phyloP scores from a whole-genome alignment of 1,140 invertebrate species.

The Drosophila navojoa region DNA sequence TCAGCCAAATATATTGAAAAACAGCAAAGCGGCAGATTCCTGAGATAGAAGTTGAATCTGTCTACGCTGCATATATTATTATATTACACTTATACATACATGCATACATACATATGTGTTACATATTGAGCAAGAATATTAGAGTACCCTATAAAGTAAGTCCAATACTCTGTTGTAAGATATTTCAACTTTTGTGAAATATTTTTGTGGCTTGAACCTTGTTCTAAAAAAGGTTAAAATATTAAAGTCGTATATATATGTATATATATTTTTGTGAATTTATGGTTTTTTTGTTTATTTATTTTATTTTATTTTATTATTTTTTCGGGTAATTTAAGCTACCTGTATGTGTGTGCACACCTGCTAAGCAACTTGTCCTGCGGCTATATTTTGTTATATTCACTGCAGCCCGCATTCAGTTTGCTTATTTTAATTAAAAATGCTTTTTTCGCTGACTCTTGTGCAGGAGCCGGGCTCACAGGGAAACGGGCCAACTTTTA shows the following conservation, averaged over 20 bases:
- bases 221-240: neutral
- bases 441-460: neutral
- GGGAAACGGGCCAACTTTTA: constrained; percentile 4
- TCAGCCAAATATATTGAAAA: too few relatives aligned
- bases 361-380: neutral
- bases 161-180: too few relatives aligned
- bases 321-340: neutral
- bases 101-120: neutral
- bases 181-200: too few relatives aligned
- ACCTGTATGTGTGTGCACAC: neutral
- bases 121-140: too few relatives aligned
- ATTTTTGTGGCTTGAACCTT: too few relatives aligned
- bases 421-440: constrained; percentile 37
- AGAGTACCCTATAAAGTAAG: too few relatives aligned
- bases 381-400: neutral
- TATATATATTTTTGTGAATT: neutral
- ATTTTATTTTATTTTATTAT: neutral
- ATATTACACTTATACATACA: neutral
- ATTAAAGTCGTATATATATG: neutral
- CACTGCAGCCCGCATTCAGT: constrained; percentile 9
- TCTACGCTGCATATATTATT: neutral
- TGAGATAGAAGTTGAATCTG: too few relatives aligned
- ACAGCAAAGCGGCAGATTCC: neutral
- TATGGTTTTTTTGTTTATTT: neutral
- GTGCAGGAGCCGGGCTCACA: neutral